Evolutionary conservation across 2,113 vertebrate species (phyloP).

Genomic region (Reinhardtius hippoglossoides): DNA sequence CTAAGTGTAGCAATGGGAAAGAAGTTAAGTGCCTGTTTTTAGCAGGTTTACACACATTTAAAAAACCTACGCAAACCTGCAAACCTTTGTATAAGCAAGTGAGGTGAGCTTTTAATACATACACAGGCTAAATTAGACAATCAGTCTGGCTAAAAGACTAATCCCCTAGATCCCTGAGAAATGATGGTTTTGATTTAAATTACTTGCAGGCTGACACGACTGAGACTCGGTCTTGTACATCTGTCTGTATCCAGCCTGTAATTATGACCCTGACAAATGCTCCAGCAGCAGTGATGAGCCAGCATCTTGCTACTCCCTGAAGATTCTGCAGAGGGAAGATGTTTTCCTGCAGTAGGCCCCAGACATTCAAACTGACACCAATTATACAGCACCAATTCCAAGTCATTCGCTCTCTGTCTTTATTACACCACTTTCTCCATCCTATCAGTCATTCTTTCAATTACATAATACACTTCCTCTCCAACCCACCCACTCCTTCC

Average conservation of each 20-base stretch:
- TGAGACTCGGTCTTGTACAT: not conserved
- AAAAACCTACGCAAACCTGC: too few relatives aligned
- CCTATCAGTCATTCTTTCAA: too few relatives aligned
- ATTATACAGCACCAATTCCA: not conserved
- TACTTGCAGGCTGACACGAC: too few relatives aligned
- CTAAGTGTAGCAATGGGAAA: too few relatives aligned
- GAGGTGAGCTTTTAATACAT: not conserved
- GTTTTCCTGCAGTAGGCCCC: not conserved
- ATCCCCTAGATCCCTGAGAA: not conserved
- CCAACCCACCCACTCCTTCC: too few relatives aligned
- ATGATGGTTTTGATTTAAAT: too few relatives aligned
- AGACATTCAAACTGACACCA: slow-evolving; percentile 2
- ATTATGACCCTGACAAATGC: not conserved
- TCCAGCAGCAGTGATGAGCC: not conserved
- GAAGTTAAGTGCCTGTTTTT: too few relatives aligned
- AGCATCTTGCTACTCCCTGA: not conserved
- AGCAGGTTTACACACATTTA: too few relatives aligned
- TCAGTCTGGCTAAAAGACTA: not conserved
- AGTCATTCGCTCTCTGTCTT: too few relatives aligned
- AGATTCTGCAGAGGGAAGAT: not conserved
- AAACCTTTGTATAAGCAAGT: not conserved
- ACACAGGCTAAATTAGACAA: not conserved
- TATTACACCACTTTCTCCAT: too few relatives aligned
- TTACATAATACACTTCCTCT: too few relatives aligned
- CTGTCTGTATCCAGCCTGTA: too few relatives aligned